Evolutionary conservation across 2,888 invertebrate genomes (phyloP).

Genomic region (Doris montereyensis): DNA sequence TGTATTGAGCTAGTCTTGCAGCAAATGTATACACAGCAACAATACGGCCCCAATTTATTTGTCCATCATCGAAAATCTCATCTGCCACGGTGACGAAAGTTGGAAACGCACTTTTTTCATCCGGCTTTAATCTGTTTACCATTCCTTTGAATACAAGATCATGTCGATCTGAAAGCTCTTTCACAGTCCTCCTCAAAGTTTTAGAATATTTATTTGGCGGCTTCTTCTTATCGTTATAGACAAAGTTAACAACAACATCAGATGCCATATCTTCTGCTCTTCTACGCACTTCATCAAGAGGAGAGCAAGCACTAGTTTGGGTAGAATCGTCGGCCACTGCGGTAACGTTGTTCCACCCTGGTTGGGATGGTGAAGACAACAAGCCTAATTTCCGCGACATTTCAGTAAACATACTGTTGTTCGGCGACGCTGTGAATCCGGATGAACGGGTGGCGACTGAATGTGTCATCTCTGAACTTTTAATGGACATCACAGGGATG

Average conservation of each 20-base stretch:
- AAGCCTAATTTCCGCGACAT: constrained; percentile 61
- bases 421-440: too few relatives aligned
- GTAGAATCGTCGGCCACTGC: constrained; percentile 54
- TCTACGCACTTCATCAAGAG: constrained; percentile 58
- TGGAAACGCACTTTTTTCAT: constrained; percentile 57
- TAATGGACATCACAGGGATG: too few relatives aligned
- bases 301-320: constrained; percentile 55
- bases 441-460: too few relatives aligned
- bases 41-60: constrained; percentile 71
- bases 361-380: constrained; percentile 48
- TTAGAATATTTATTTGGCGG: constrained; percentile 63
- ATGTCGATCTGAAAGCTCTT: constrained; percentile 66
- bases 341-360: constrained; percentile 58
- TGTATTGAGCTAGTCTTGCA: constrained; percentile 59
- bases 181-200: constrained; percentile 68
- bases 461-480: too few relatives aligned
- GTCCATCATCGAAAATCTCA: constrained; percentile 70
- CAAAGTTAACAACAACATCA: constrained; percentile 60
- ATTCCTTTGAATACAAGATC: constrained; percentile 66
- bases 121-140: constrained; percentile 64
- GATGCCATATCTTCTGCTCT: constrained; percentile 61
- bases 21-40: constrained; percentile 71
- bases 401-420: constrained; percentile 59
- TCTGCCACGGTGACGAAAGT: constrained; percentile 67
- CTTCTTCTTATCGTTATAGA: constrained; percentile 52